Conservation (phyloP, 1,140 invertebrate species). For the Ptiloglossa arizonensis region DNA sequence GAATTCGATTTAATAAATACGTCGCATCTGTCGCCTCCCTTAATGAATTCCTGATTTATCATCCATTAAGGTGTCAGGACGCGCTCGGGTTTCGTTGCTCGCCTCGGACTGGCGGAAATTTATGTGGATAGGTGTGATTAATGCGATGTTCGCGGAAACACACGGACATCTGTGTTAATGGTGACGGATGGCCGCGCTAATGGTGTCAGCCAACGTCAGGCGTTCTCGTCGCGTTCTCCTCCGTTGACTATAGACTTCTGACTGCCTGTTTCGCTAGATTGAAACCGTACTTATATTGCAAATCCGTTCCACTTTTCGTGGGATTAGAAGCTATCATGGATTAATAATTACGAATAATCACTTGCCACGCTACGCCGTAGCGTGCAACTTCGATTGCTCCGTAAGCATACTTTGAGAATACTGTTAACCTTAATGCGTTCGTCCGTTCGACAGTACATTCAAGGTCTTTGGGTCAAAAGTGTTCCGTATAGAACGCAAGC, state of each 20-base stretch:
- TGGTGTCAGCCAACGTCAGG: slow-evolving; percentile 70
- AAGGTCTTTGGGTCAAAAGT: no score
- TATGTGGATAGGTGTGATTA: slow-evolving; percentile 76
- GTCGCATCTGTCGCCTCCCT: slow-evolving; percentile 62
- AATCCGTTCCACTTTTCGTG: slow-evolving; percentile 21
- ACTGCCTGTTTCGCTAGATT: slow-evolving; percentile 53
- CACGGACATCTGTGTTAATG: slow-evolving; percentile 78
- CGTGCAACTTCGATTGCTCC: neutral
- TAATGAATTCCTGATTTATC: slow-evolving; percentile 73
- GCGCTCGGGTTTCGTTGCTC: slow-evolving; percentile 67
- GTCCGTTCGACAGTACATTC: no score
- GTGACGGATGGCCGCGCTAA: slow-evolving; percentile 76
- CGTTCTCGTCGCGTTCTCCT: slow-evolving; percentile 66
- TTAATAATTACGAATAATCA: slow-evolving; percentile 5
- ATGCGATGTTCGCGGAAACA: slow-evolving; percentile 73
- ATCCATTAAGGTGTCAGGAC: slow-evolving; percentile 72
- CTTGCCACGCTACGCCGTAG: neutral
- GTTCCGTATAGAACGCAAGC: no score
- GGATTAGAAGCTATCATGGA: slow-evolving; percentile 25
- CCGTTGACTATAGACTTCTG: slow-evolving; percentile 54
- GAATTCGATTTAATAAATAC: slow-evolving; percentile 69
- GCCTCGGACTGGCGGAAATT: slow-evolving; percentile 70
- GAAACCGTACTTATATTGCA: slow-evolving; percentile 32
- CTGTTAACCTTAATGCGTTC: neutral
- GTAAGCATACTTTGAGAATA: neutral